Base-by-base conservation (phyloP, 2,888 invertebrate species). In the Sinodicranocentrus sp. region DNA sequence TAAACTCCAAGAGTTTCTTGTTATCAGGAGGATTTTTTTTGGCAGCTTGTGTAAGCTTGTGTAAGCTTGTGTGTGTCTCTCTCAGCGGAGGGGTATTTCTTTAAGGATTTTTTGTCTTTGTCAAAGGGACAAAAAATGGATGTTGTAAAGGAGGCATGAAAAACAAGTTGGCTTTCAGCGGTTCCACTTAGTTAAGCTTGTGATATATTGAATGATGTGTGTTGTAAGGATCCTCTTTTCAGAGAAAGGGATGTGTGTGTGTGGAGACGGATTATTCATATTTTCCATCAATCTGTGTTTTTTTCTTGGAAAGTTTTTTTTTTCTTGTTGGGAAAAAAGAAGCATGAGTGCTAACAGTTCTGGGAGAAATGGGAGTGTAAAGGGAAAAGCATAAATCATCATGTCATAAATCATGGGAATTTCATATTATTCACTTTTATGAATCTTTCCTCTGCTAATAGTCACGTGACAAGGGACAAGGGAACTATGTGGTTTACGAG, bases 401-500 rank as follows among this genome's bases (percentile, higher is more conserved):
- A 72, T 80, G 80, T 80, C 82, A 82, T 82, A 82, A 82, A 82
- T 82, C 82, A 82, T 82, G 61, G 75, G 59, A 82, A 73, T 67
- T 82, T 82, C 82, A 82, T 75, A 75, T 82, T 75, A 73, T 68
- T 75, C 72, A 79, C 44, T 82, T 75, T 59, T n/a, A 6, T 61
- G 33, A 61, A 78, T 70, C 78, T 61, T 78, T 78, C 78, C 59
- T 78, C 70, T 78, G 43, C 21, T 77, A 57, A 77, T 77, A 68
- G 61, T n/a, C n/a, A n/a, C n/a, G n/a, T n/a, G n/a, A n/a, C n/a
- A n/a, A n/a, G n/a, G n/a, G n/a, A n/a, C n/a, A n/a, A n/a, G n/a
- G n/a, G n/a, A n/a, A n/a, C n/a, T n/a, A n/a, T n/a, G n/a, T n/a
- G n/a, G n/a, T n/a, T n/a, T n/a, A n/a, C n/a, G n/a, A n/a, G n/a